Base-by-base conservation (phyloP, 2,113 vertebrate species). In the Nothoprocta pentlandii region DNA sequence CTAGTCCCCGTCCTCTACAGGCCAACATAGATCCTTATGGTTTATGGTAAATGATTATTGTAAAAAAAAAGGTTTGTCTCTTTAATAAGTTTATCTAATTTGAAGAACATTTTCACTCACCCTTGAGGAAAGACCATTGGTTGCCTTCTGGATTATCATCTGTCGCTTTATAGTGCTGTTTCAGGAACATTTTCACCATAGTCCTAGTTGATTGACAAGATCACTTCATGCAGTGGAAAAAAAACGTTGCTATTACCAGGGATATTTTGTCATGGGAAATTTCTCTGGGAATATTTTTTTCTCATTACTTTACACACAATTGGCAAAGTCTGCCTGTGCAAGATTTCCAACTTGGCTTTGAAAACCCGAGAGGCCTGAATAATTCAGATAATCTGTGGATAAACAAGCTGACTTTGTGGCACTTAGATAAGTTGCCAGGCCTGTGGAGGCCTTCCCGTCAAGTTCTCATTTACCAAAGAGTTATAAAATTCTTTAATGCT, bases 331-430 rank as follows among this genome's bases (percentile, higher is more conserved):
- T 95, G 59, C 71, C 75, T 90, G 68, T 71, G 67, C 63, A 87
- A 91, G 71, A 80, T 73, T 96, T 95, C 56, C 81, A 85, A 89
- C 87, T 94, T 87, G 61, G 25, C 90, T 94, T 70, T 83, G 71
- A 94, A 96, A 91, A 90, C 85, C 51, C 78, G 85, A 16, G 94
- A 78, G 85, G 56, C 64, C 69, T 95, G 82, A 95, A 92, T 95
- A 94, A 96, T 94, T 97, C 94, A 95, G 79, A 92, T 95, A 91
- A 96, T 85, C 93, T 91, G 85, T 1, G 0, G 84, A 96, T 92
- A 96, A 95, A 95, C 90, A 91, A 88, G 71, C 85, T 77, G 85
- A 85, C 63, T 90, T 92, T 77, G 85, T 89, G 82, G 76, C 75
- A 93, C 76, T 94, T 94, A 39, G n/a, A 79, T 78, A 80, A 88